Evolutionary conservation across 2,797 vertebrate species (phyloP).

Genomic region (Poecile montanus): DNA sequence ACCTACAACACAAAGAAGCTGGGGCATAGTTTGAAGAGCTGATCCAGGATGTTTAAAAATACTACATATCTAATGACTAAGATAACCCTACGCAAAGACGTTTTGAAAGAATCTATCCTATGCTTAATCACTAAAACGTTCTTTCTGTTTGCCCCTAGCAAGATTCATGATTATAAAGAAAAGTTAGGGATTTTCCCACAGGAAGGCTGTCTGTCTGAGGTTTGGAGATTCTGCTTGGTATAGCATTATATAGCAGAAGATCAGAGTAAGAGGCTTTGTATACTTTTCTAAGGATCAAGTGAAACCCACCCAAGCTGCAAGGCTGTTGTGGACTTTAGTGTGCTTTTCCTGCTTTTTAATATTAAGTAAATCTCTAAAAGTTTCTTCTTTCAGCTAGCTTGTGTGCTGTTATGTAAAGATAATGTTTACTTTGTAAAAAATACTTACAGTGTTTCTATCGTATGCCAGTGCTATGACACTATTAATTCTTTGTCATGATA

Average conservation of each 20-base stretch:
- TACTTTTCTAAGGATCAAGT: background rate
- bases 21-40: background rate
- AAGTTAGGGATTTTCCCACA: conserved; percentile 31
- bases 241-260: background rate
- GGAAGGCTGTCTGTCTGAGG: background rate
- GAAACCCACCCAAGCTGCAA: conserved; percentile 2
- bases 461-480: background rate
- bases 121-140: background rate
- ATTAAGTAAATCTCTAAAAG: background rate
- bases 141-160: background rate
- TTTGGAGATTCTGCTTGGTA: background rate
- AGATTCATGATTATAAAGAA: background rate
- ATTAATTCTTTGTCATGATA: conserved; percentile 7
- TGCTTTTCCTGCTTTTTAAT: background rate
- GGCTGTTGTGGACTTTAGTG: background rate
- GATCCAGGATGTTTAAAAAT: conserved; percentile 43
- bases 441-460: background rate
- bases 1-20: background rate
- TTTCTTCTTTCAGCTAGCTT: background rate
- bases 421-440: background rate
- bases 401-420: background rate
- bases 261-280: background rate
- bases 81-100: background rate
- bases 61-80: background rate
- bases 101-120: conserved; percentile 26